Evolutionary conservation across 2,797 vertebrate genomes (phyloP), one percentile per base, ranked within the genome.

Genomic region (Sarcoramphus papa): DNA sequence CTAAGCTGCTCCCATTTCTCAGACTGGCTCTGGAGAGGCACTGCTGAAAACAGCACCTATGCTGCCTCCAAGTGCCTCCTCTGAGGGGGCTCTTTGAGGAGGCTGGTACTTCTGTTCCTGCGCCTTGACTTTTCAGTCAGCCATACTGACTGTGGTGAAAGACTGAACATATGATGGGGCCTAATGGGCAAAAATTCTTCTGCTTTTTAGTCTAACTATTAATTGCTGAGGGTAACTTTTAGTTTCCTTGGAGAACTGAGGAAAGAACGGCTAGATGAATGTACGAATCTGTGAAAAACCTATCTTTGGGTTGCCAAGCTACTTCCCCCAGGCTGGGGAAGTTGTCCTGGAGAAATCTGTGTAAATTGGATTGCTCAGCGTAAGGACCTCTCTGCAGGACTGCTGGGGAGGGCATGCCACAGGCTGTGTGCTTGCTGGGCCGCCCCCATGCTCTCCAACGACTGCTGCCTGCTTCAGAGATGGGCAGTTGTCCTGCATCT

Each of bases 401-500:
- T 0, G 0, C n/a, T 5, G 16, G 30, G 40, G 28, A 77, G 18
- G 12, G 6, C 3, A 2, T 7, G 28, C 11, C 57, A 47, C 27
- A 10, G 54, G n/a, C 33, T 1, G 2, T 4, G 40, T 15, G 30
- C 40, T 70, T 0, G 0, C 6, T 3, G 2, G 18, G 35, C 33
- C 4, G 2, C 20, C n/a, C 51, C 48, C 5, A 0, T 5, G 24
- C 28, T 40, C 54, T 76, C 21, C 69, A 56, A 72, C 1, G 16
- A 7, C 51, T 43, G 10, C 11, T 37, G 37, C 27, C 57, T 68
- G 68, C 57, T 74, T 62, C 43, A 27, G 50, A 86, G 50, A 19
- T 41, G 53, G 63, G 64, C 20, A 24, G 12, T 8, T 77, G 50
- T 24, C 48, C 80, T 82, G 40, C 1, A 1, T 4, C 28, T 20